Evolutionary conservation across 2,113 vertebrate species (phyloP).

Genomic region (Chaetodon auriga): DNA sequence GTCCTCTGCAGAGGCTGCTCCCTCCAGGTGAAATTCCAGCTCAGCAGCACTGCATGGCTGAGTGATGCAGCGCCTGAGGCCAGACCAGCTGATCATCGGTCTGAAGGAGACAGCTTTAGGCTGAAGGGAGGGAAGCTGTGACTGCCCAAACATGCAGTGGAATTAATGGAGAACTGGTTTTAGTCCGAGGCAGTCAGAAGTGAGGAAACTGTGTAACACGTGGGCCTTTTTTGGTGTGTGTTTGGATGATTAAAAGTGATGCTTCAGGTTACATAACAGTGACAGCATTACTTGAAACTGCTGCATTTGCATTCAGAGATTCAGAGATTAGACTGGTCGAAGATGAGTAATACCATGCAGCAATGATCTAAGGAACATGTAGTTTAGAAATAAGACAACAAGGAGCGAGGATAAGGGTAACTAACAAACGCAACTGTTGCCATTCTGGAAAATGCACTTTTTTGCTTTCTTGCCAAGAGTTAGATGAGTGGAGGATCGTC

Average conservation of each 20-base stretch:
- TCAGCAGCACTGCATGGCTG: conserved; percentile 30
- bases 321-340: background rate
- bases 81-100: conserved; percentile 34
- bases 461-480: background rate
- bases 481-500: background rate
- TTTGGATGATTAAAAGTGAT: background rate
- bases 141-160: conserved; percentile 27
- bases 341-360: background rate
- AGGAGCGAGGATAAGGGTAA: background rate
- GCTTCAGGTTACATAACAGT: background rate
- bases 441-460: background rate
- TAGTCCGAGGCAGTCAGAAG: background rate
- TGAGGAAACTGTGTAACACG: background rate
- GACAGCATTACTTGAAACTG: background rate
- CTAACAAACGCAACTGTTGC: background rate
- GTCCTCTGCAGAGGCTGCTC: conserved; percentile 46
- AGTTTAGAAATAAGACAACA: background rate
- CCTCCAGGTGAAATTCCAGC: conserved; percentile 65
- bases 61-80: conserved; percentile 38
- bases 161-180: conserved; percentile 2
- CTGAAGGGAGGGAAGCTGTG: conserved; percentile 6
- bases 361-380: background rate
- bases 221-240: background rate
- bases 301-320: background rate
- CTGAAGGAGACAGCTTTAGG: conserved; percentile 35